These are phyloP conservation scores for Naja naja DNA, from an alignment of 2,113 vertebrate genomes.

Conservation along the genomic window DNA sequence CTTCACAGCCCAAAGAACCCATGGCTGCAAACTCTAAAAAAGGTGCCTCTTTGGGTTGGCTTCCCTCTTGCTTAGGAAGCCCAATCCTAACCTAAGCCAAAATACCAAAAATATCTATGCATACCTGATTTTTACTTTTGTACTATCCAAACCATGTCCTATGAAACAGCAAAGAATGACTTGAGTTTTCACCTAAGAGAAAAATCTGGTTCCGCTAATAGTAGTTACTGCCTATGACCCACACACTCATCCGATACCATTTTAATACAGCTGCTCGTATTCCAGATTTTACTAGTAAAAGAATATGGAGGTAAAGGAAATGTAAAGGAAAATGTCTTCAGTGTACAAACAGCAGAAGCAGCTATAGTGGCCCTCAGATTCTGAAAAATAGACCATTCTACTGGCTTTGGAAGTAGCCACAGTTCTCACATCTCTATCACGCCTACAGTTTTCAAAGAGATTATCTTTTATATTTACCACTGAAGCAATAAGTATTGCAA, in stretches of 20 bases:
- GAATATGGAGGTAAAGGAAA: background rate
- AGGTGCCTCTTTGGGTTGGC: background rate
- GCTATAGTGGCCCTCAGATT: background rate
- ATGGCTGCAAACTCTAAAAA: background rate
- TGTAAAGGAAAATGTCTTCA: background rate
- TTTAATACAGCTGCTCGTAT: background rate
- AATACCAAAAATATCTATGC: background rate
- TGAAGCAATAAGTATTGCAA: slow-evolving; percentile 14
- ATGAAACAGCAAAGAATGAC: background rate
- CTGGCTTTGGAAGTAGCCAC: background rate
- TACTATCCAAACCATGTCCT: background rate
- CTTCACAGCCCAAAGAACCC: background rate
- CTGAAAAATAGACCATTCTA: background rate
- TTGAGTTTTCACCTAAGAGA: background rate
- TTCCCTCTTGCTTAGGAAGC: background rate
- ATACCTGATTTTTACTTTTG: background rate
- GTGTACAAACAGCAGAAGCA: background rate
- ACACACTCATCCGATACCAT: background rate
- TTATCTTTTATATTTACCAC: background rate
- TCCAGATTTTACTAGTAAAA: background rate
- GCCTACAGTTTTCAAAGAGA: background rate
- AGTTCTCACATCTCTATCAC: background rate
- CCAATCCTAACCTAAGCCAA: background rate
- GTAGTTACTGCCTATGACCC: background rate
- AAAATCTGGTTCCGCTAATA: background rate